Evolutionary conservation across 2,888 invertebrate species (phyloP).

Genomic region (Vannuccia rotundouncinata): DNA sequence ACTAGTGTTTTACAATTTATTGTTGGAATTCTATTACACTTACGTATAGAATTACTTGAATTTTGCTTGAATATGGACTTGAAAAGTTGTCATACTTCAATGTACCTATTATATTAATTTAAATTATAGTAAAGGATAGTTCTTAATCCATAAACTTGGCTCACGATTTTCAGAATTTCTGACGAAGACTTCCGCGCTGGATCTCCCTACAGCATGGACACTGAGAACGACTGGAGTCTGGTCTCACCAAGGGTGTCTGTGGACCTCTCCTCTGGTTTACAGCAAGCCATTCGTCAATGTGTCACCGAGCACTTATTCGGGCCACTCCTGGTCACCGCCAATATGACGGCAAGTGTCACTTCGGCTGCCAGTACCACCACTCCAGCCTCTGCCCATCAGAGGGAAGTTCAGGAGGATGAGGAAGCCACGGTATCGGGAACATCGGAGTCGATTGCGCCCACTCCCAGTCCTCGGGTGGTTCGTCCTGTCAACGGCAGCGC

Average conservation of each 20-base stretch:
- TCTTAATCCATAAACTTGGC: too few relatives aligned
- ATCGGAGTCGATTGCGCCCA: not conserved
- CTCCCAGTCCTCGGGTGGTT: not conserved
- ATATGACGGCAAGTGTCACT: not conserved
- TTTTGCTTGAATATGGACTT: too few relatives aligned
- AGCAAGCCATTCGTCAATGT: slow-evolving; percentile 3
- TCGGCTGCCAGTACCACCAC: not conserved
- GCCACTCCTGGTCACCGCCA: not conserved
- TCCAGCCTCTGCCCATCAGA: not conserved
- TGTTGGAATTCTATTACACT: too few relatives aligned
- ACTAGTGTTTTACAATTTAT: too few relatives aligned
- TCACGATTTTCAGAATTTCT: not conserved
- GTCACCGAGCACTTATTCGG: not conserved
- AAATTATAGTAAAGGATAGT: too few relatives aligned
- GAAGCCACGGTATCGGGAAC: not conserved
- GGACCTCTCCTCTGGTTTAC: not conserved
- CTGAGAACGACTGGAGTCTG: slow-evolving; percentile 1
- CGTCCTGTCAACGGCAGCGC: not conserved
- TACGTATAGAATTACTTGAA: too few relatives aligned
- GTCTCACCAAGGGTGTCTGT: slow-evolving; percentile 2
- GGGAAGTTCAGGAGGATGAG: not conserved
- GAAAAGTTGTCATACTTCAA: too few relatives aligned
- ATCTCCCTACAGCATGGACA: slow-evolving; percentile 1
- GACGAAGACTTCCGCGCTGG: slow-evolving; percentile 9
- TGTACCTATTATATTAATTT: too few relatives aligned